Base-by-base conservation (phyloP, 1,140 invertebrate species). In the Zaprionus lachaisei region DNA sequence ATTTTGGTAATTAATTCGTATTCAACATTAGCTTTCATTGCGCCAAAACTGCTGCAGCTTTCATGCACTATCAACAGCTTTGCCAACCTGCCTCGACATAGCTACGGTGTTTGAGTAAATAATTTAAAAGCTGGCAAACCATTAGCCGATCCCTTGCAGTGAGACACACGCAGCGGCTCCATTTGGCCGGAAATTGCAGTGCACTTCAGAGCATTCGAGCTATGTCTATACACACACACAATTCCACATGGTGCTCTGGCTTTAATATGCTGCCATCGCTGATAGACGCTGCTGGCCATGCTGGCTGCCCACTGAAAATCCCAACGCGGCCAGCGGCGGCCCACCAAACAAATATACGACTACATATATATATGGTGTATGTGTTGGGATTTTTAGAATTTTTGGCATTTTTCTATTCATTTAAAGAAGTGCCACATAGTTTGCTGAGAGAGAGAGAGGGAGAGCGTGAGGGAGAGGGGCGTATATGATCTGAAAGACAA, bases 141-240 rank as follows among this genome's bases (percentile, higher is more conserved):
- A 51, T 51, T 51, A 51, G 47, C 20, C 47, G 47, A 34, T 34
- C 47, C 22, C 47, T 24, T 14, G 22, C 5, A 20, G 1, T 38
- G 56, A 24, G 34, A 37, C 22, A 17, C 56, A 66, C 28, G 61
- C 70, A 47, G 64, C 47, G 57, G 47, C 55, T 74, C 60, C 24
- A 57, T 70, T 75, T 64, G 51, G 60, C 67, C 72, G 72, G 72
- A 71, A 75, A 75, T 75, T 75, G 72, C 60, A 60, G 24, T 60
- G 62, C 31, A 61, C 69, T 76, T 15, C n/a, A 11, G 61, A 60
- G 73, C 68, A 71, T 71, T 72, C 37, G 38, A 61, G 71, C 56
- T 55, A 54, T 67, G 63, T 62, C 31, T 22, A 54, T 31, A 31
- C 37, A 49, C 62, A 14, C 14, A 14, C 1, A 17, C n/a, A 20